Conservation (phyloP, 2,797 vertebrate species). For the Periparus ater region DNA sequence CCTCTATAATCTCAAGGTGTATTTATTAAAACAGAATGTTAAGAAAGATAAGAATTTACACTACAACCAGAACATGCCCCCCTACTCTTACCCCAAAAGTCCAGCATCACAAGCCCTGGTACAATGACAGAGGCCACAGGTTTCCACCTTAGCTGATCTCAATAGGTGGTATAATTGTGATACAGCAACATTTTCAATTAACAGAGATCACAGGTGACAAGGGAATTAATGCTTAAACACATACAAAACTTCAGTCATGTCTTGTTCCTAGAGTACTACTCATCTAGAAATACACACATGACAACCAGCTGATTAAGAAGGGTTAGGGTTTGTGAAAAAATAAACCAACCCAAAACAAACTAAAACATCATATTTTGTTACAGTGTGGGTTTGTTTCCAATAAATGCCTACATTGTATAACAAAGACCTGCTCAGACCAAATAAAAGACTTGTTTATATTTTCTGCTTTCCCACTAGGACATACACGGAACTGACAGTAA, state of each 20-base stretch:
- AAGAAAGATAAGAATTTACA: background rate
- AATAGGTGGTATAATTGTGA: background rate
- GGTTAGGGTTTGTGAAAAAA: background rate
- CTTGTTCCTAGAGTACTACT: background rate
- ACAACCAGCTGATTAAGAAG: background rate
- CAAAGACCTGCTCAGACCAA: background rate
- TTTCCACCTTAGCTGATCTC: background rate
- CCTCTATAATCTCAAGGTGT: background rate
- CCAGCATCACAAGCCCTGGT: background rate
- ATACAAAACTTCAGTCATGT: background rate
- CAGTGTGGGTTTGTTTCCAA: background rate
- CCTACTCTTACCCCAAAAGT: rapidly evolving
- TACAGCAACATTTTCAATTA: background rate
- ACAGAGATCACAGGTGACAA: background rate
- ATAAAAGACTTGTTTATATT: background rate
- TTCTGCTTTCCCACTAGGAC: background rate
- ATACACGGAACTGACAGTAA: background rate
- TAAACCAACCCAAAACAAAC: background rate
- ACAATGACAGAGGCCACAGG: background rate
- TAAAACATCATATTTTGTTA: background rate
- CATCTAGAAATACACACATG: background rate
- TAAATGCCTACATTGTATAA: background rate
- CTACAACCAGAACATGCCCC: background rate
- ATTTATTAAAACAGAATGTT: background rate
- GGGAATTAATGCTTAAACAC: background rate